Evolutionary conservation across 2,113 vertebrate genomes (phyloP).

Genomic region (Boulengeromyrus knoepffleri): DNA sequence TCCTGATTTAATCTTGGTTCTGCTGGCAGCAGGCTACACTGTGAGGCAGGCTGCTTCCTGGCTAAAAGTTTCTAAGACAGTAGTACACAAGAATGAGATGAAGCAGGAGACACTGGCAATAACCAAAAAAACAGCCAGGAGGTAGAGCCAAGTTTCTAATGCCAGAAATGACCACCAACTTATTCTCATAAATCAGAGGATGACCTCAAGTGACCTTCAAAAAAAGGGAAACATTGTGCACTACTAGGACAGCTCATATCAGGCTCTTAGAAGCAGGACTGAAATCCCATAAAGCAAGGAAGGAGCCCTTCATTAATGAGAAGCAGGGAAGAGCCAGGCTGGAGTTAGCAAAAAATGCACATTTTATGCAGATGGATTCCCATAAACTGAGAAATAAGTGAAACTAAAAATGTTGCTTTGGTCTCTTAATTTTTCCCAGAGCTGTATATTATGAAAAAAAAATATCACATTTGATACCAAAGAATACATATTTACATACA

Average conservation of each 20-base stretch:
- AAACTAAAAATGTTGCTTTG: background rate
- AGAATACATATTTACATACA: background rate
- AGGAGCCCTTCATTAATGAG: background rate
- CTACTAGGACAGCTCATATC: background rate
- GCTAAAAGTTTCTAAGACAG: background rate
- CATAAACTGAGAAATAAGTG: background rate
- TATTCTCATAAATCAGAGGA: background rate
- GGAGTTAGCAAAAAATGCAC: background rate
- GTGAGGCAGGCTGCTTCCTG: background rate
- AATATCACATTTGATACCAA: background rate
- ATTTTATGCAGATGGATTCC: background rate
- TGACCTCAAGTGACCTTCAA: background rate
- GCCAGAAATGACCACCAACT: background rate
- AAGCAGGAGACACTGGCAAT: background rate
- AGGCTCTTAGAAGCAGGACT: background rate
- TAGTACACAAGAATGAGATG: background rate
- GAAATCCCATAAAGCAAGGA: background rate
- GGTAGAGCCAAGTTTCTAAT: background rate
- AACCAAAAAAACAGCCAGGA: background rate
- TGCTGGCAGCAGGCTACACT: background rate
- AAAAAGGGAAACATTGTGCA: background rate
- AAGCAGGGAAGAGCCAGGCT: background rate
- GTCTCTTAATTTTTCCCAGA: background rate
- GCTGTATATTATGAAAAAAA: background rate
- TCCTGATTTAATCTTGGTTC: background rate